Base-by-base conservation (phyloP, 1,140 invertebrate species). In the Drosophila suzukii region DNA sequence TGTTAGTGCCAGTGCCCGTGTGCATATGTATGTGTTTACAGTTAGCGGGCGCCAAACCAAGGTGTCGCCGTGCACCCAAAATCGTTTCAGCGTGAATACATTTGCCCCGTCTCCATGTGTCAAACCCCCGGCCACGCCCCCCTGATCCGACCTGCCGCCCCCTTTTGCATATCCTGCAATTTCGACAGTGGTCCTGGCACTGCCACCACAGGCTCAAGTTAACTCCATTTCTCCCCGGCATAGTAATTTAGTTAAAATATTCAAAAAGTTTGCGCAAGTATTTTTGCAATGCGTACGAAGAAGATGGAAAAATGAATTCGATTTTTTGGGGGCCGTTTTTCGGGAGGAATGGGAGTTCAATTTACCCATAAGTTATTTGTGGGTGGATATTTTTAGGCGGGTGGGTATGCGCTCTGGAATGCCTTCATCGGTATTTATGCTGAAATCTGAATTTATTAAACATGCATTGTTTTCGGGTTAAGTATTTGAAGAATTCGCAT, bases 21-120 rank as follows among this genome's bases (percentile, higher is more conserved):
- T 47, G 47, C 47, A 49, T 49, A 84, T 85, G 81, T 85, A 82
- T 86, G 75, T 86, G 82, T 82, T 86, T 86, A 88, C 82, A 86
- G 82, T 86, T 89, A 83, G 83, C 83, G 83, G 83, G 84, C 83
- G 83, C 83, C 83, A 88, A 89, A 88, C 79, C 83, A 88, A 88
- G 84, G 83, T 88, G 83, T 88, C 83, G 83, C 83, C 83, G 65
- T 88, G 83, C 83, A 89, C 79, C 84, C 83, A 63, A 88, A 88
- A 88, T 88, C 84, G 84, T 88, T 88, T 88, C 83, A 66, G 80
- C 83, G 83, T 89, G 82, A 88, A 88, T 88, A 88, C 84, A 83
- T 89, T 88, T 89, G 59, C 81, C 57, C 74, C 76, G 46, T 57
- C 73, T 54, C 56, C 62, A 57, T 66, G 61, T 50, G 63, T 67